Conservation (phyloP, 2,888 invertebrate species). For the Dinocampus coccinellae region DNA sequence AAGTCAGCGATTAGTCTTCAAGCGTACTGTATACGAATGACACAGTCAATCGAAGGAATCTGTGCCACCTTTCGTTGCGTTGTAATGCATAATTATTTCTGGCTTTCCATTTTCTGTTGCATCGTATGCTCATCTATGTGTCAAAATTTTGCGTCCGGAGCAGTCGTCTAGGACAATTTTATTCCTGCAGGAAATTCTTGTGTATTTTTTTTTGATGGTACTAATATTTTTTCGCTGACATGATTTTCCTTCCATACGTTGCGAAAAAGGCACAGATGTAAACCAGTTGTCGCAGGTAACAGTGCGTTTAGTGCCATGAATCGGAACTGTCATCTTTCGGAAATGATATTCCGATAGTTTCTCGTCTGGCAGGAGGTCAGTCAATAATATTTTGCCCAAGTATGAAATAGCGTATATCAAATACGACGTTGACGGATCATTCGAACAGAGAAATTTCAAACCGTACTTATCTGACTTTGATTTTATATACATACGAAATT, state of each 20-base stretch:
- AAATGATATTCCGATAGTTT: slow-evolving; percentile 27
- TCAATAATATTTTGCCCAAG: slow-evolving; percentile 13
- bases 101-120: slow-evolving; percentile 33
- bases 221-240: slow-evolving; percentile 41
- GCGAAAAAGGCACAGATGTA: slow-evolving; percentile 49
- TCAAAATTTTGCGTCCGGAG: neutral
- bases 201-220: slow-evolving; percentile 46
- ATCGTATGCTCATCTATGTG: neutral
- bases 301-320: slow-evolving; percentile 40
- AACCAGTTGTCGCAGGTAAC: slow-evolving; percentile 56
- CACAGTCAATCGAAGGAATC: slow-evolving; percentile 51
- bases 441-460: slow-evolving; percentile 58
- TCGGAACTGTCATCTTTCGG: slow-evolving; percentile 15
- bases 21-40: slow-evolving; percentile 38
- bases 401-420: slow-evolving; percentile 47
- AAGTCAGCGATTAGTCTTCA: slow-evolving; percentile 50
- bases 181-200: too few relatives aligned
- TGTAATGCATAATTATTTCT: slow-evolving; percentile 47
- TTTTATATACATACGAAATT: too few relatives aligned
- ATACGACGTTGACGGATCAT: slow-evolving; percentile 58
- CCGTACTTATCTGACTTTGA: slow-evolving; percentile 61
- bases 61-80: slow-evolving; percentile 52
- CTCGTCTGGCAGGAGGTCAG: neutral
- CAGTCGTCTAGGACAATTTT: neutral
- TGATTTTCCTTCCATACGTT: slow-evolving; percentile 44